Conservation (phyloP, 2,888 invertebrate genomes). For the Camptogramma bilineatum region DNA sequence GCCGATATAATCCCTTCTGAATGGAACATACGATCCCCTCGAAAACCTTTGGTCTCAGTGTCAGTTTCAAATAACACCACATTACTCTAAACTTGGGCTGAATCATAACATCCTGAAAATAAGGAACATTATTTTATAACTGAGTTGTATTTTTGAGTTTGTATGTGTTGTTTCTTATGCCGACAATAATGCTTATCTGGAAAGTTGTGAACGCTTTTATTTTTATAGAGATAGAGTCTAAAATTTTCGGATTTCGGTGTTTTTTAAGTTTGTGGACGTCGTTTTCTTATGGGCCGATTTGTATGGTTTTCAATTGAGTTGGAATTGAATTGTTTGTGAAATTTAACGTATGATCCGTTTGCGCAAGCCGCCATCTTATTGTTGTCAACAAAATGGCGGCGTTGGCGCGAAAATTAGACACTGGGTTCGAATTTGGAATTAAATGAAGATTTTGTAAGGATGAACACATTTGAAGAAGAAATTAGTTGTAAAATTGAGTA, state of each 20-base stretch:
- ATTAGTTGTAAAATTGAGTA: neutral
- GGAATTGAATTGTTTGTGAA: conserved; percentile 66
- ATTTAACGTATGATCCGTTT: conserved; percentile 71
- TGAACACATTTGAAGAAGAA: neutral
- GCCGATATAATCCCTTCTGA: conserved; percentile 50
- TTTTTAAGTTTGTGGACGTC: conserved; percentile 10
- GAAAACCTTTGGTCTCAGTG: conserved; percentile 52
- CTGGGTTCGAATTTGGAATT: conserved; percentile 44
- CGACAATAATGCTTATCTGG: conserved; percentile 1
- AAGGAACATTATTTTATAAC: conserved; percentile 37
- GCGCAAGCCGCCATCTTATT: conserved; percentile 58
- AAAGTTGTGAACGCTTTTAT: conserved; percentile 8
- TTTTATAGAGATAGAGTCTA: neutral
- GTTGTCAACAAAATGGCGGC: conserved; percentile 59
- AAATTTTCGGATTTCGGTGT: neutral
- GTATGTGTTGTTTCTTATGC: conserved; percentile 8
- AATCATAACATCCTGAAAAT: conserved; percentile 32
- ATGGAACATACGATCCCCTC: conserved; percentile 53
- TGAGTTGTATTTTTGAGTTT: neutral
- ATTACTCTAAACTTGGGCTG: conserved; percentile 13
- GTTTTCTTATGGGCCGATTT: conserved; percentile 58
- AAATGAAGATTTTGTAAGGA: conserved; percentile 14
- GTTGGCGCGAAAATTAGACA: conserved; percentile 58
- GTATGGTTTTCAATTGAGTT: conserved; percentile 58
- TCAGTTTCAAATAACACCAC: conserved; percentile 58